Conservation (phyloP, 2,797 vertebrate genomes). For the Pseudochaenichthys georgianus region DNA sequence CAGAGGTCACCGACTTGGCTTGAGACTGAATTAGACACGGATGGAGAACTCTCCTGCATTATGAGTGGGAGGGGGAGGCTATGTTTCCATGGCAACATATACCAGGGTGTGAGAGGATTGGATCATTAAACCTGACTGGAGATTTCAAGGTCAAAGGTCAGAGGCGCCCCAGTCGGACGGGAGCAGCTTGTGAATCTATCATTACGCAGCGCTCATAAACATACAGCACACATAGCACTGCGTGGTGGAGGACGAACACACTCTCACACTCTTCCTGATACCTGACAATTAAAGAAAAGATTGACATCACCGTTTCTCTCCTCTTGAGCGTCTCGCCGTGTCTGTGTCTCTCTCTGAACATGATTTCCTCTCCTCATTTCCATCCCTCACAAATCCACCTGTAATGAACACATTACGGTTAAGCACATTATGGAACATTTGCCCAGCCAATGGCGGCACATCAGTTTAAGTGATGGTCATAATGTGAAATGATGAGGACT, state of each 20-base stretch:
- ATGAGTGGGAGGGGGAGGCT: conserved; percentile 51
- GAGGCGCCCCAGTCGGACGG: conserved; percentile 53
- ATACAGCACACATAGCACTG: conserved; percentile 42
- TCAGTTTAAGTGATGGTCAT: conserved; percentile 47
- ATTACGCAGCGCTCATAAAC: conserved; percentile 68
- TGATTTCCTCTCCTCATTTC: conserved; percentile 43
- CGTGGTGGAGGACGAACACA: conserved; percentile 1
- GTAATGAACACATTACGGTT: conserved; percentile 59
- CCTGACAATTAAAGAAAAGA: conserved; percentile 64
- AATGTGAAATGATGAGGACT: conserved; percentile 51
- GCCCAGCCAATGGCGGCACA: conserved; percentile 35
- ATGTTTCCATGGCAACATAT: conserved; percentile 80
- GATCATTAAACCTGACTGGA: conserved; percentile 82
- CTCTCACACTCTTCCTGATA: conserved; percentile 28
- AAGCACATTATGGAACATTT: conserved; percentile 57
- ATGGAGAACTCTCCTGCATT: conserved; percentile 73
- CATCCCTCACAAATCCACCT: conserved; percentile 52
- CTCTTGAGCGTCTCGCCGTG: conserved; percentile 37
- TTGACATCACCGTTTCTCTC: conserved; percentile 31
- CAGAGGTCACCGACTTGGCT: conserved; percentile 75
- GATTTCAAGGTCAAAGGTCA: conserved; percentile 80
- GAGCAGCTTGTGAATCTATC: conserved; percentile 72
- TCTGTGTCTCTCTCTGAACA: conserved; percentile 28
- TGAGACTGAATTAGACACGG: conserved; percentile 80
- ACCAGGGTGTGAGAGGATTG: conserved; percentile 68